Conservation (phyloP, 53 echinoderm and acorn worm species). For the Pentamera pediparva region DNA sequence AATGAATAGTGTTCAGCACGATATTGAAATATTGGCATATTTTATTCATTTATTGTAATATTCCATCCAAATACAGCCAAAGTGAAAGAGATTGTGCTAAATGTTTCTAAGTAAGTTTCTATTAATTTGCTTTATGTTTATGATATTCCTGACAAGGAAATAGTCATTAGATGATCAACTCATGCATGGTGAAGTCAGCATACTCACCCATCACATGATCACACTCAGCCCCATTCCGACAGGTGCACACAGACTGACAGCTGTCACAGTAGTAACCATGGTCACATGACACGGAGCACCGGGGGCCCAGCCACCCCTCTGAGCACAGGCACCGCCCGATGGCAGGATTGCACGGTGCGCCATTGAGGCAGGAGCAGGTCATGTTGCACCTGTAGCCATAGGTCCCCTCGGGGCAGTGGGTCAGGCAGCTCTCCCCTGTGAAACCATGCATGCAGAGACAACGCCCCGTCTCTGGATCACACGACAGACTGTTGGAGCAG, state of each 20-base stretch:
- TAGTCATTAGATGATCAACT: background rate
- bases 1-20: too few relatives aligned
- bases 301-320: slow-evolving; percentile 52
- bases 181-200: too few relatives aligned
- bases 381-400: slow-evolving; percentile 53
- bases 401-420: slow-evolving; percentile 24
- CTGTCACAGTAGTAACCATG: slow-evolving; percentile 51
- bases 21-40: too few relatives aligned
- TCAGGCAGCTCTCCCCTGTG: slow-evolving; percentile 36
- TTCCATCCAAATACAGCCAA: too few relatives aligned
- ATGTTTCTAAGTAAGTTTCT: too few relatives aligned
- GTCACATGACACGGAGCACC: slow-evolving; percentile 36
- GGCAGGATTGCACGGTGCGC: slow-evolving; percentile 41
- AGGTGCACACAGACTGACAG: slow-evolving; percentile 49
- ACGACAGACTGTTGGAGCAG: background rate
- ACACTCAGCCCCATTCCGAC: slow-evolving; percentile 60
- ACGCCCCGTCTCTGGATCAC: slow-evolving; percentile 22
- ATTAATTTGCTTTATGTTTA: too few relatives aligned
- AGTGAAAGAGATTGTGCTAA: too few relatives aligned
- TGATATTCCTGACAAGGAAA: background rate
- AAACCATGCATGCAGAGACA: slow-evolving; percentile 43
- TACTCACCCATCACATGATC: slow-evolving; percentile 59
- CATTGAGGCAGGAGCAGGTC: slow-evolving; percentile 52
- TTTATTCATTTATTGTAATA: too few relatives aligned
- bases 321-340: slow-evolving; percentile 56